These are phyloP conservation scores for Linurgus olivaceus DNA, from an alignment of 2,797 vertebrate species.

Conservation along the genomic window DNA sequence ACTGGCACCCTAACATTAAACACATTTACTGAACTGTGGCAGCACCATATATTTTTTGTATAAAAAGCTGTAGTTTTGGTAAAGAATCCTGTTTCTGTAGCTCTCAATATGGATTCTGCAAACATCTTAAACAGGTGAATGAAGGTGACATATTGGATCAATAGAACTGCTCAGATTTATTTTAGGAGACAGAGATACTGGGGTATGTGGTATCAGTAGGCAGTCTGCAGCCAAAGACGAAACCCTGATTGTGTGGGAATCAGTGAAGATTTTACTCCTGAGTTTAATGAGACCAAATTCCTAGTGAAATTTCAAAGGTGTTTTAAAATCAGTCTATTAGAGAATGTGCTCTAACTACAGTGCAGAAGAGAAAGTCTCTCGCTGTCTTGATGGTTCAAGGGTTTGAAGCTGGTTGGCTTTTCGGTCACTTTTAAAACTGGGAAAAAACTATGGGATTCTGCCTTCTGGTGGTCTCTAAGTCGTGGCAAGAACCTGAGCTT, in stretches of 20 bases:
- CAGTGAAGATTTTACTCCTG: background rate
- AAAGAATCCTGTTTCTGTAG: background rate
- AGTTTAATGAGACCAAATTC: background rate
- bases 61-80: background rate
- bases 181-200: background rate
- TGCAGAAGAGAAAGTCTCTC: background rate
- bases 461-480: accelerated
- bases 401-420: background rate
- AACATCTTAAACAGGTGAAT: background rate
- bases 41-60: background rate
- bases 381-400: background rate
- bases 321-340: background rate
- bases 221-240: background rate
- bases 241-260: background rate
- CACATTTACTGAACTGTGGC: background rate
- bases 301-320: background rate
- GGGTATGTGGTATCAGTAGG: background rate
- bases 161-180: background rate
- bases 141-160: background rate
- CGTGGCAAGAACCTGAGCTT: background rate
- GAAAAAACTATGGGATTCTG: background rate
- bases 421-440: background rate
- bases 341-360: background rate
- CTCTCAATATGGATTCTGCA: background rate
- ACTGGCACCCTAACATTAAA: slow-evolving; percentile 2